Base-by-base conservation (phyloP, 1,140 invertebrate genomes). In the Lordiphosa stackelbergi region DNA sequence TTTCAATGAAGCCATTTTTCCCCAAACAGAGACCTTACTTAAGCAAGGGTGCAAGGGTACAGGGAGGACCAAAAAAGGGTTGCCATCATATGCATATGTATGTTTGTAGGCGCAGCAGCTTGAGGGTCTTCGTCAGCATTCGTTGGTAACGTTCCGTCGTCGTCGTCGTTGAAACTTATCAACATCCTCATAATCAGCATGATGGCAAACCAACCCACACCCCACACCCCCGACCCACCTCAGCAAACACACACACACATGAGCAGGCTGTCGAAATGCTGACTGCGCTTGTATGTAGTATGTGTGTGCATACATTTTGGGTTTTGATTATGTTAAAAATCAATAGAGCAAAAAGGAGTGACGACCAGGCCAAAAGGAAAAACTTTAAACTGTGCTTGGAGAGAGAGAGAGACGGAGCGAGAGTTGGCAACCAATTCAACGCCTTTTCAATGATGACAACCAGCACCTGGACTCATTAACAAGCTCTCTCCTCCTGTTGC, bases 281-380 rank as follows among this genome's bases (percentile, higher is more conserved):
- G 52, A 53, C 64, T 61, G 69, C 58, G 66, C 71, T 73, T 52
- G 55, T 66, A 58, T 63, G 52, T 62, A 55, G n/a, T 42, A 28
- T 60, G 54, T 81, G 54, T 81, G 55, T 73, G 62, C 75, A 69
- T 62, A 78, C 58, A 75, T 85, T 75, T 86, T 45, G 53, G 77
- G 66, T 78, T 84, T 81, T 86, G 78, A 86, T 86, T 86, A 86
- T 86, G 78, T 86, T 86, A 86, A 86, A 86, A 86, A 86, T 86
- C 84, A 86, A 86, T 86, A 86, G 84, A 81, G 72, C 79, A 86
- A 86, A 86, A 81, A 77, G 77, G 77, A 81, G 73, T 77, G 78
- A 81, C 64, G 65, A 71, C 57, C 62, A 58, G 61, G 41, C 34
- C 46, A 42, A 12, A 38, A 19, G 9, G 19, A 31, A 58, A 46